phyloP scores from a whole-genome alignment of 2,113 vertebrate species.

The Symphodus melops region DNA sequence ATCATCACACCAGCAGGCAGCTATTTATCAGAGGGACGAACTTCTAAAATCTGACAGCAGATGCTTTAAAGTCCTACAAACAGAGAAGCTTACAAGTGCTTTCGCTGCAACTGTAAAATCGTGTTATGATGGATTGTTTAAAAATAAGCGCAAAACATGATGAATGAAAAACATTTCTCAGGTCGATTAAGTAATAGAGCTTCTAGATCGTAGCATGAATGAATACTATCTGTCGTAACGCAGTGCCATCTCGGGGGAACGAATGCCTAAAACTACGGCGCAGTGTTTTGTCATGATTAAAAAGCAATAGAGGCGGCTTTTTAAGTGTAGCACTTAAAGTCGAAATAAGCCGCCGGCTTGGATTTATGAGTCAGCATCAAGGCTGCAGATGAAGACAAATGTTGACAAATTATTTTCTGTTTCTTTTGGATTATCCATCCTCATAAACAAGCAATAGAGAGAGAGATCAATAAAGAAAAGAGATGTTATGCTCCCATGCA shows the following conservation, averaged over 20 bases:
- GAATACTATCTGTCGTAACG: constrained; percentile 49
- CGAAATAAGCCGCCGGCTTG: constrained; percentile 20
- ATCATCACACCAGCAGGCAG: constrained; percentile 32
- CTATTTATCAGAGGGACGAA: constrained; percentile 41
- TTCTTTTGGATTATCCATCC: constrained; percentile 8
- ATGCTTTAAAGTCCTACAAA: constrained; percentile 56
- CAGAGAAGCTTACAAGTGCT: constrained; percentile 31
- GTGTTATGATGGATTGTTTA: constrained; percentile 37
- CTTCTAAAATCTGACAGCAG: constrained; percentile 43
- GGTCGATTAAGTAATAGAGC: constrained; percentile 40
- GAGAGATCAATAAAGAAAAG: constrained; percentile 11
- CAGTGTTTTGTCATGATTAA: constrained; percentile 35
- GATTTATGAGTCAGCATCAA: constrained; percentile 27
- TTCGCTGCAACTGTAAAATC: constrained; percentile 36
- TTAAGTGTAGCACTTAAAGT: constrained; percentile 33
- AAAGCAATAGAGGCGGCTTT: constrained; percentile 30
- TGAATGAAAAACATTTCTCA: constrained; percentile 48
- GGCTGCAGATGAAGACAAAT: constrained; percentile 14
- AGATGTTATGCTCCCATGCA: not conserved
- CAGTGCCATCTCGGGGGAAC: constrained; percentile 48
- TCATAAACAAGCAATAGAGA: constrained; percentile 10
- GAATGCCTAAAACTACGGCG: constrained; percentile 2
- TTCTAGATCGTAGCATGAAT: constrained; percentile 53
- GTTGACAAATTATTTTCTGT: constrained; percentile 9
- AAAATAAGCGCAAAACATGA: constrained; percentile 43